phyloP scores from a whole-genome alignment of 2,888 invertebrate genomes.

The Cephus pulcher region DNA sequence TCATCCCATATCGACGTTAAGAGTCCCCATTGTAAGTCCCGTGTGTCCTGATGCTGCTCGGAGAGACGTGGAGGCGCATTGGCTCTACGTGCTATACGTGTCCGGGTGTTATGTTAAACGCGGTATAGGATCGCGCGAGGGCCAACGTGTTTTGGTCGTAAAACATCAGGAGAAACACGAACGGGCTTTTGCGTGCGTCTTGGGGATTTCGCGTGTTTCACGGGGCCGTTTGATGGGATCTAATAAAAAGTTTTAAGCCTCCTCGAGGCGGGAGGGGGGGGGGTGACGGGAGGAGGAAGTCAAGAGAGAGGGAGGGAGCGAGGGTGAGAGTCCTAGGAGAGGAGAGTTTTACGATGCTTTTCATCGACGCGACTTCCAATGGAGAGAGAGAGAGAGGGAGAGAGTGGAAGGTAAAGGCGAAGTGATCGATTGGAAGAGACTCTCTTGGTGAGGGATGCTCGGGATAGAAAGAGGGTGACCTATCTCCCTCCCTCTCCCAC shows the following conservation, averaged over 20 bases:
- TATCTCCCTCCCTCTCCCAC: background rate
- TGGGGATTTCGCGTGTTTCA: background rate
- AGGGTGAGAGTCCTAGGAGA: constrained; percentile 6
- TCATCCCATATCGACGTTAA: too few relatives aligned
- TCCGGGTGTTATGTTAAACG: background rate
- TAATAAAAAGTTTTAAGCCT: background rate
- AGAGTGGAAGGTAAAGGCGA: background rate
- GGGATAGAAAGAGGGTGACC: background rate
- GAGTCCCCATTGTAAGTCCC: too few relatives aligned
- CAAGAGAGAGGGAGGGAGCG: background rate
- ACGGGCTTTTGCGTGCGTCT: background rate
- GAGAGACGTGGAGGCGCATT: background rate
- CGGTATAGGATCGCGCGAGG: background rate
- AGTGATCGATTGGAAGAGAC: background rate
- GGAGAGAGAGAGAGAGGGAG: background rate
- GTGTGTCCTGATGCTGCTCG: too few relatives aligned
- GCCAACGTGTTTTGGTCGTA: background rate
- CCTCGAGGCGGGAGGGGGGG: background rate
- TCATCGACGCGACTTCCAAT: background rate
- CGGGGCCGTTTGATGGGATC: background rate
- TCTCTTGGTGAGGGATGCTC: background rate
- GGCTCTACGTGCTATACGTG: background rate
- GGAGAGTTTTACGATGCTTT: constrained; percentile 15
- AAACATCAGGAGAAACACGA: background rate
- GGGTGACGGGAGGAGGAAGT: background rate